phyloP scores from a whole-genome alignment of 2,797 vertebrate species.

The Microchirus variegatus region DNA sequence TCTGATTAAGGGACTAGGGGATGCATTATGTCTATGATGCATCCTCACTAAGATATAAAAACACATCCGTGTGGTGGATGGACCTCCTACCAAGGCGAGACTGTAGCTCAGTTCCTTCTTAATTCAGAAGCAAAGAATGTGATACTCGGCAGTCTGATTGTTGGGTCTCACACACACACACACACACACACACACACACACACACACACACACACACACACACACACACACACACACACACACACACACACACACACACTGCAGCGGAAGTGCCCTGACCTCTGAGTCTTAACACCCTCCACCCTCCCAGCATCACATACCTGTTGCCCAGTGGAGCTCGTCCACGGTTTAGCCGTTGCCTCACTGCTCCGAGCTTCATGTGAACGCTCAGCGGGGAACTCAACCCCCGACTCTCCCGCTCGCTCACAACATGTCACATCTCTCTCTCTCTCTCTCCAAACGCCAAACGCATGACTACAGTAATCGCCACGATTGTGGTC shows the following conservation, averaged over 20 bases:
- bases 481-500: no score
- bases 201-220: background rate
- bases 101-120: slow-evolving; percentile 20
- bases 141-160: slow-evolving; percentile 26
- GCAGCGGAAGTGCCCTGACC: slow-evolving; percentile 34
- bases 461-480: no score
- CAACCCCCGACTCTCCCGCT: no score
- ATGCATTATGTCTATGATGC: no score
- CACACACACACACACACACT: slow-evolving; percentile 2
- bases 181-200: background rate
- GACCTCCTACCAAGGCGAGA: slow-evolving; percentile 16
- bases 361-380: slow-evolving; percentile 5
- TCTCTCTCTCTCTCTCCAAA: no score
- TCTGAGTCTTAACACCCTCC: slow-evolving; percentile 10
- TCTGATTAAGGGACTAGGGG: no score
- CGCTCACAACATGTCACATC: background rate
- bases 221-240: background rate
- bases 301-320: slow-evolving; percentile 38
- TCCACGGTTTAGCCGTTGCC: slow-evolving; percentile 11
- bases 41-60: no score
- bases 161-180: slow-evolving; percentile 9
- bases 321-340: slow-evolving; percentile 30
- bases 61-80: background rate
- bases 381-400: no score
- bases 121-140: slow-evolving; percentile 51